phyloP scores from a whole-genome alignment of 2,797 vertebrate genomes.

The Thunnus albacares region DNA sequence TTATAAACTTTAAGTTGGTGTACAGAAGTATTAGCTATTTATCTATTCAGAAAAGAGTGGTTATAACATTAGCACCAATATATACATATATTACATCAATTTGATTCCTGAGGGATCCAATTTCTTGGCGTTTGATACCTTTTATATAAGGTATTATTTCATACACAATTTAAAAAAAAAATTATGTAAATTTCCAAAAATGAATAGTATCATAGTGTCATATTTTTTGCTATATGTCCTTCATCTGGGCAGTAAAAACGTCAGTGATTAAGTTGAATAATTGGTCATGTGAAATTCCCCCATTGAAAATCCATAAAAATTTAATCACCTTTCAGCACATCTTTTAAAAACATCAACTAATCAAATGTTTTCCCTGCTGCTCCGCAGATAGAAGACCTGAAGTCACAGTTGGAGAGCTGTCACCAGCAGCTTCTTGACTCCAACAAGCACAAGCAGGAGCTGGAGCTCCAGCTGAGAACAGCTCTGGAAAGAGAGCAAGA shows the following conservation, averaged over 20 bases:
- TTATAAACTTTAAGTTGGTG: no score
- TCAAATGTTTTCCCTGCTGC: neutral
- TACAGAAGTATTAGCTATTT: neutral
- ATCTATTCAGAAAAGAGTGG: no score
- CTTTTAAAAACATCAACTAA: neutral
- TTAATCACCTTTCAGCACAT: neutral
- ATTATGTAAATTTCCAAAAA: no score
- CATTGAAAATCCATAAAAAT: neutral
- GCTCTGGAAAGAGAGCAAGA: conserved; percentile 86
- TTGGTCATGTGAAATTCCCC: neutral
- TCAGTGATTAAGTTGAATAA: neutral
- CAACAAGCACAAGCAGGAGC: conserved; percentile 85
- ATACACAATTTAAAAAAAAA: no score
- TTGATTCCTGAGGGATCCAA: no score
- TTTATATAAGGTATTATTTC: no score
- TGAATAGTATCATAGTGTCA: no score
- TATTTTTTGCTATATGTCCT: neutral
- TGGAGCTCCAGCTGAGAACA: conserved; percentile 85
- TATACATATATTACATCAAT: no score
- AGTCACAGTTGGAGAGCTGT: conserved; percentile 85
- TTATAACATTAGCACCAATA: no score
- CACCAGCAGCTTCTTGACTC: conserved; percentile 87
- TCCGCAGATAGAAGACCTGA: conserved; percentile 87
- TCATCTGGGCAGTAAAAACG: no score
- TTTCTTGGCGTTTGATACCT: neutral